These are phyloP conservation scores for Mustela nigripes DNA, from an alignment of 2,113 vertebrate species.

Conservation along the genomic window DNA sequence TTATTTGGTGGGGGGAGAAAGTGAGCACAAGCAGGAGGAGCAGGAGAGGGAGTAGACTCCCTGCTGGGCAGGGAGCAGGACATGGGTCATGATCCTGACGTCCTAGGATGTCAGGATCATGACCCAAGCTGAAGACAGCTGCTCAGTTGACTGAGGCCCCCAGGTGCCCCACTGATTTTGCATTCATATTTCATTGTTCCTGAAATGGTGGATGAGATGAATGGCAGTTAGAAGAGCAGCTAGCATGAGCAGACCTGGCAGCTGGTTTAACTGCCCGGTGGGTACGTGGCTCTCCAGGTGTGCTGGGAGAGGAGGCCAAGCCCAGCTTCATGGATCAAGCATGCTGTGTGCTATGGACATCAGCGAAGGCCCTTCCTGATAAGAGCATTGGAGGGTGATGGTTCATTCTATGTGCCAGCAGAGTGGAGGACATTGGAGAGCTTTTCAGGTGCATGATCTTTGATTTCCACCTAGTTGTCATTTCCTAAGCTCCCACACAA, in stretches of 20 bases:
- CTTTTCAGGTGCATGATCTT: neutral
- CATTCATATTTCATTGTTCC: neutral
- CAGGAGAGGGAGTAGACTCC: too few species aligned
- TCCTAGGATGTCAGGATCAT: too few species aligned
- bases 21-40: too few species aligned
- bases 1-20: too few species aligned
- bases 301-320: rapidly evolving
- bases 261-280: neutral
- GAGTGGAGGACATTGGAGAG: neutral
- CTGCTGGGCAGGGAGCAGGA: too few species aligned
- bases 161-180: neutral
- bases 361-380: neutral
- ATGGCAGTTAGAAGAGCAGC: neutral
- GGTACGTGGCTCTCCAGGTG: neutral
- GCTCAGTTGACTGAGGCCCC: too few species aligned
- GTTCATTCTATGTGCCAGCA: neutral
- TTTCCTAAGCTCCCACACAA: neutral
- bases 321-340: rapidly evolving
- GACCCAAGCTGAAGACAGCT: too few species aligned
- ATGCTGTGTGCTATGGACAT: rapidly evolving
- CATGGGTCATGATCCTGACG: too few species aligned
- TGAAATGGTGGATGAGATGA: neutral
- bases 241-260: neutral
- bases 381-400: too few species aligned
- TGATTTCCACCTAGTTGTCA: neutral